Base-by-base conservation (phyloP, 2,113 vertebrate genomes). In the Eptatretus burgeri region DNA sequence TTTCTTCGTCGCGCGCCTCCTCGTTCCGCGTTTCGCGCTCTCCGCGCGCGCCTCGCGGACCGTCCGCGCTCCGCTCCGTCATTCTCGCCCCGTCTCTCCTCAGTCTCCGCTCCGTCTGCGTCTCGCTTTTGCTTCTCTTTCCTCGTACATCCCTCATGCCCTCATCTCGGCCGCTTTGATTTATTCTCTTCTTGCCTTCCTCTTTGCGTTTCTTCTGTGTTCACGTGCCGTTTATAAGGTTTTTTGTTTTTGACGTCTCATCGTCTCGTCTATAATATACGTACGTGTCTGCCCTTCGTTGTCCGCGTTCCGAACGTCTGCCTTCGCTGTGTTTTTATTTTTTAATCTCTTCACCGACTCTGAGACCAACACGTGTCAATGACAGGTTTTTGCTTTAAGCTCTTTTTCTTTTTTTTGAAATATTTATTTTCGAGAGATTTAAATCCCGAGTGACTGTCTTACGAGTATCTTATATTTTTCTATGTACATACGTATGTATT, bases 181-280 rank as follows among this genome's bases (percentile, higher is more conserved):
- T 53, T 19, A 11, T 14, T 49, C 19, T 13, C 64, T 9, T 13
- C 14, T 16, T 27, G 71, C 68, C 64, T 49, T 9, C 20, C 50
- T 50, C 9, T 17, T 51, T 16, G 56, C 65, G 60, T 62, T 63
- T 64, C 67, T 62, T 64, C 65, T 53, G n/a, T n/a, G n/a, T n/a
- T n/a, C n/a, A n/a, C n/a, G n/a, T n/a, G n/a, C n/a, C n/a, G n/a
- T n/a, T n/a, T n/a, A n/a, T n/a, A 17, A 63, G 50, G 63, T 16
- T 49, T 52, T n/a, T n/a, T n/a, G n/a, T n/a, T n/a, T n/a, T n/a
- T n/a, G 63, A 13, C 65, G 20, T 62, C 49, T 14, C 64, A 63
- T 51, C 50, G 65, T 49, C 60, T 65, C 16, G 75, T 77, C 77
- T 77, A 77, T 75, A 75, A 75, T 73, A 73, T 67, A 68, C 70